A percentile compares a stretch with the other conserved stretches of the same genome.
Conservation (phyloP, 2,113 vertebrate genomes). For the Oncorhynchus nerka region DNA sequence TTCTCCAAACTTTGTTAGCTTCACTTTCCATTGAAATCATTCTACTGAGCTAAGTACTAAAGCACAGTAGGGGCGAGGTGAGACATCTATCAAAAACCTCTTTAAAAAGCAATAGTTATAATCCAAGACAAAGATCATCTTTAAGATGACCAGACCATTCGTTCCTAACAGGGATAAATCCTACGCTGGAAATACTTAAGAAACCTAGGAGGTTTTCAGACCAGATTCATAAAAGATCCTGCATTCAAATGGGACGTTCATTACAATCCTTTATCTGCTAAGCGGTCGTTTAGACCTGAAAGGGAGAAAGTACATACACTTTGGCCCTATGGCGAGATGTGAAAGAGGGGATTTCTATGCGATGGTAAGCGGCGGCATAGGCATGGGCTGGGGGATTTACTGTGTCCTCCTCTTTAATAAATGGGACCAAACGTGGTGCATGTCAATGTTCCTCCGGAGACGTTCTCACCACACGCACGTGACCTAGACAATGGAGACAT, state of each 20-base stretch:
- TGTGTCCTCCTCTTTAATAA: constrained; percentile 61
- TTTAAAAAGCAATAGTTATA: no score
- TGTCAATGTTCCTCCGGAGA: constrained; percentile 49
- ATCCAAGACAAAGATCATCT: no score
- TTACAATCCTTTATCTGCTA: constrained; percentile 72
- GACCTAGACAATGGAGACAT: background rate
- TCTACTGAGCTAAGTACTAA: no score
- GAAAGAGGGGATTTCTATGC: constrained; percentile 59
- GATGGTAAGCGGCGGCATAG: constrained; percentile 39
- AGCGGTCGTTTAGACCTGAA: constrained; percentile 56
- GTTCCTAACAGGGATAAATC: no score
- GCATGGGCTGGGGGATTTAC: constrained; percentile 51
- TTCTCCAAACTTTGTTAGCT: no score
- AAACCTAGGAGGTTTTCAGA: constrained; percentile 30
- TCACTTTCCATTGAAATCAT: no score
- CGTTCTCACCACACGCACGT: constrained; percentile 34
- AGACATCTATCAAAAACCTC: no score
- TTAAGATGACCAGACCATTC: no score
- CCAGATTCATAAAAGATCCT: constrained; percentile 55
- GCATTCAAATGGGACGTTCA: constrained; percentile 51
- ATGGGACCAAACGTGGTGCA: constrained; percentile 55
- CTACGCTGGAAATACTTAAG: constrained; percentile 11
- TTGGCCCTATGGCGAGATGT: constrained; percentile 19
- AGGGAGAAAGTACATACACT: constrained; percentile 56
- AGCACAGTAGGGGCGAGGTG: no score